These are phyloP conservation scores for Atherinomorus stipes DNA, from an alignment of 2,113 vertebrate genomes.

Conservation along the genomic window DNA sequence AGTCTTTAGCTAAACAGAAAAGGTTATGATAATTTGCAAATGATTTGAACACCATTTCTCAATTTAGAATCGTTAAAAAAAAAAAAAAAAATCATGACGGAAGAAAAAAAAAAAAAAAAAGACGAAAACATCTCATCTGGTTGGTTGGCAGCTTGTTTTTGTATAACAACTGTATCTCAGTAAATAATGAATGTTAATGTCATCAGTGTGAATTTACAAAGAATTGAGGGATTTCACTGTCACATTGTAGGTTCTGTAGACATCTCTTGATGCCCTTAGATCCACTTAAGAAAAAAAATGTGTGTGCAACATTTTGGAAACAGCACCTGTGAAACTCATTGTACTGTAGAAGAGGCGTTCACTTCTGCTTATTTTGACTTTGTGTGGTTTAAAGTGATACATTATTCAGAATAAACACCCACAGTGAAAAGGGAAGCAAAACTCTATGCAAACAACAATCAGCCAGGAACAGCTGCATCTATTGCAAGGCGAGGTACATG, in stretches of 20 bases:
- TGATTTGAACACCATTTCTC: background rate
- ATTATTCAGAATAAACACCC: background rate
- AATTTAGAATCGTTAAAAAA: too few species aligned
- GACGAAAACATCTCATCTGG: too few species aligned
- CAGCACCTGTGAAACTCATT: background rate
- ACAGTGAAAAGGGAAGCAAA: slow-evolving; percentile 58
- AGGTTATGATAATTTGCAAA: too few species aligned
- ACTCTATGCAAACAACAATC: slow-evolving; percentile 54
- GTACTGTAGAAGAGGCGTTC: background rate
- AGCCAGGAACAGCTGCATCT: slow-evolving; percentile 46
- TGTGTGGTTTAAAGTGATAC: background rate
- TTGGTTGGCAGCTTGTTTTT: too few species aligned
- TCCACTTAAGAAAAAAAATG: background rate
- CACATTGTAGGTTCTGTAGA: background rate
- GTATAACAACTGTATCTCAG: too few species aligned
- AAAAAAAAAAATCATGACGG: too few species aligned
- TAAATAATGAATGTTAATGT: too few species aligned
- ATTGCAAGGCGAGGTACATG: rapidly evolving
- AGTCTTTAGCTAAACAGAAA: too few species aligned
- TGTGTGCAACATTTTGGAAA: background rate
- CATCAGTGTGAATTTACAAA: background rate
- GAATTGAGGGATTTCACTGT: background rate
- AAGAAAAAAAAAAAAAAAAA: too few species aligned
- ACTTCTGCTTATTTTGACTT: background rate
- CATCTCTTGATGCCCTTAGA: too few species aligned